Base-by-base conservation (phyloP, 1,140 invertebrate species). In the Sitophilus oryzae region DNA sequence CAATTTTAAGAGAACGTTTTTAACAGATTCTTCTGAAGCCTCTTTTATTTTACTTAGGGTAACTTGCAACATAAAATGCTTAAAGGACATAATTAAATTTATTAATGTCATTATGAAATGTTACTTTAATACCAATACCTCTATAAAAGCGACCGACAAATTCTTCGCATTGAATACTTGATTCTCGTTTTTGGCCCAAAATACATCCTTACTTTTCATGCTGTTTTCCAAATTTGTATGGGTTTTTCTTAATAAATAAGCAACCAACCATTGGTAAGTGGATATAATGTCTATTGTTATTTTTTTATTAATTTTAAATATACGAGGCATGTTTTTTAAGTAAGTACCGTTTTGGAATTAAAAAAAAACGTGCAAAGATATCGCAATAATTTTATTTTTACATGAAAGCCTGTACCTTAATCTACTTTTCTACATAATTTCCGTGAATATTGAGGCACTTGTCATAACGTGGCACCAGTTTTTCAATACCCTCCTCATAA, bases 201-300 rank as follows among this genome's bases (percentile, higher is more conserved):
- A 94, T 15, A 76, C 70, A 66, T 85, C 79, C 11, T 79, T 76
- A 19, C 73, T 67, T 9, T 72, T 66, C 50, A 76, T 55, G 52
- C 82, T 67, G 1, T 74, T 50, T 57, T 85, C 71, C 35, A 88
- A 74, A 62, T 82, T 82, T 5, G 78, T 65, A 36, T 82, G 71
- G 0, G 89, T 90, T 50, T 80, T 75, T 56, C 85, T 74, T 20
- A 93, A 68, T 5, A 94, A 75, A 70, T 86, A 87, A 66, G 86
- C 89, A 20, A 91, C 72, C 4, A 96, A 73, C 91, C 92, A 96
- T 70, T 87, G 79, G 65, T 89, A 91, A 35, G 81, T 82, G 23
- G 77, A 71, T 1, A 90, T 68, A 49, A 91, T 77, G 70, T 85
- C 85, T 89, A 70, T 21, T 46, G 10, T 35, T 18, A 25, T 35